These are phyloP conservation scores for Leptogaster cylindrica DNA, from an alignment of 2,888 invertebrate species.

Conservation along the genomic window DNA sequence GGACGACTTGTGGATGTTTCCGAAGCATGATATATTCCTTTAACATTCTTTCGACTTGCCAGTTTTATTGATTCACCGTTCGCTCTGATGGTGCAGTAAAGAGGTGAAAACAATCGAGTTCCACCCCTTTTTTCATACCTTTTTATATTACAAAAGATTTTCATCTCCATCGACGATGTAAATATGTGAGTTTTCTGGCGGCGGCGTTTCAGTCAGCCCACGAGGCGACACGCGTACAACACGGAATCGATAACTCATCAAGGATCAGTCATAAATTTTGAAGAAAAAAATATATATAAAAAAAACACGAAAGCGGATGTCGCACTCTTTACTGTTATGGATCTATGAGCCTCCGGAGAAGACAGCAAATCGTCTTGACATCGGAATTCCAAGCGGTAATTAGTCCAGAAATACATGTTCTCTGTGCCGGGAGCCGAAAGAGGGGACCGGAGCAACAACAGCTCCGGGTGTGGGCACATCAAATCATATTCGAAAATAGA, in stretches of 20 bases:
- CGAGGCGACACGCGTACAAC: constrained; percentile 5
- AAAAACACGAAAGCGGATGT: background rate
- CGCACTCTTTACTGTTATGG: constrained; percentile 3
- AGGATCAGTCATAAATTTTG: background rate
- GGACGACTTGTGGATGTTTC: too few species aligned
- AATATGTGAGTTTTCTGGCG: too few species aligned
- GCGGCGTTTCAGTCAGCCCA: background rate
- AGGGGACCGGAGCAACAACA: too few species aligned
- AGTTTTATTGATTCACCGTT: too few species aligned
- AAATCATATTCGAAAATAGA: background rate
- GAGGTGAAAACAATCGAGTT: too few species aligned
- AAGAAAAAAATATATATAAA: too few species aligned
- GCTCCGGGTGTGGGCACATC: background rate
- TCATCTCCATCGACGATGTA: too few species aligned
- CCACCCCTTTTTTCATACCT: too few species aligned
- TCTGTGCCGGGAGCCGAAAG: background rate
- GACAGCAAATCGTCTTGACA: constrained; percentile 34
- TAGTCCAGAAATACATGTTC: constrained; percentile 26
- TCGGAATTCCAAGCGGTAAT: constrained; percentile 26
- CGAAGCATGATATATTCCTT: too few species aligned
- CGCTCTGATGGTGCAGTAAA: too few species aligned
- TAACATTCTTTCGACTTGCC: too few species aligned
- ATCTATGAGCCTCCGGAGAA: constrained; percentile 14
- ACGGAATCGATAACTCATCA: constrained; percentile 16
- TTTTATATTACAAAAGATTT: too few species aligned